Evolutionary conservation across 2,797 vertebrate species (phyloP), one percentile per base, ranked within the genome.

Genomic region (Cossypha heuglini): DNA sequence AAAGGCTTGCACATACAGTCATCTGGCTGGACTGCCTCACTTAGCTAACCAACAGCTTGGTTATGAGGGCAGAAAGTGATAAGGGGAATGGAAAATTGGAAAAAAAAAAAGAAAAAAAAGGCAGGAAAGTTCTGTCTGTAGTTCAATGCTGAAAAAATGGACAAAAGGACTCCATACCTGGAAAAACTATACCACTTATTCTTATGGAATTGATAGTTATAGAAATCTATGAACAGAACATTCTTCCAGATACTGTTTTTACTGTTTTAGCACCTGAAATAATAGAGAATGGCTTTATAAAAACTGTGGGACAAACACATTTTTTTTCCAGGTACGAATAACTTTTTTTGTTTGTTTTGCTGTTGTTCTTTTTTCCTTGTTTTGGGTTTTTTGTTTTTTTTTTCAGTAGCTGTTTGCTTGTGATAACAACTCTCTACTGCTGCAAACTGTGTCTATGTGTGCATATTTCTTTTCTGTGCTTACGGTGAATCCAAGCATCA

Each of bases 21-120:
- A 54, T 64, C 72, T 82, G 84, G n/a, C 37, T 78, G n/a, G 17
- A 76, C 85, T 63, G 18, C 68, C 73, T 86, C 71, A 24, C 35
- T 92, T 35, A 66, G 19, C 62, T 91, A 90, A 75, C 51, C 40
- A 77, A 37, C 78, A 94, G 57, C 72, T 93, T 93, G 61, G 81
- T 86, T 86, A 84, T 76, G 86, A 64, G 55, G 22, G 22, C 37
- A 78, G 58, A 66, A 80, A 83, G 64, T 58, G 2, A 17, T 33
- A 54, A 73, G 7, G 29, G 37, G 18, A 52, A 46, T 35, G 11
- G 26, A 76, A 85, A 92, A 91, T 5, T 35, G 49, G 18, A 73
- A 49, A 6, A 13, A 33, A 85, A 73, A 49, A 6, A 37, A 45
- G 26, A 24, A 54, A n/a, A n/a, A 19, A 25, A 3, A 1, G 8